Conservation (phyloP, 2,113 vertebrate genomes). For the Cinclus cinclus region DNA sequence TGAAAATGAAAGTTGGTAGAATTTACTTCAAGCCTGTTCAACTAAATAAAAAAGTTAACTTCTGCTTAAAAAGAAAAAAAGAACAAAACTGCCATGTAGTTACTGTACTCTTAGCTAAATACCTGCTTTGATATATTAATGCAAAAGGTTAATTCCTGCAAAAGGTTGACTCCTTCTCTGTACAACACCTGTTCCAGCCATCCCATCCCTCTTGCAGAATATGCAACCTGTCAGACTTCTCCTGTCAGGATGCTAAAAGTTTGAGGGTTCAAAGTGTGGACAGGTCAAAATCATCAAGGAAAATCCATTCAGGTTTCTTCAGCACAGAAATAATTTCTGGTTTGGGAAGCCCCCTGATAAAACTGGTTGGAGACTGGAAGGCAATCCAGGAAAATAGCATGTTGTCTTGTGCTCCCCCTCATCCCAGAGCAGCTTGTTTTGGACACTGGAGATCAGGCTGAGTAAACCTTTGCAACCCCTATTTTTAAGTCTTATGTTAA, state of each 20-base stretch:
- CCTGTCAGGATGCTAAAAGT: background rate
- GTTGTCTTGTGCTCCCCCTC: background rate
- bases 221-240: too few relatives aligned
- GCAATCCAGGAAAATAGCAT: background rate
- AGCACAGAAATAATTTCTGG: background rate
- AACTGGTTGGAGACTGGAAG: background rate
- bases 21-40: slow-evolving; percentile 10
- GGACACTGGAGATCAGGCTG: background rate
- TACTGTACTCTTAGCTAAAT: background rate
- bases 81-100: background rate
- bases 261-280: background rate
- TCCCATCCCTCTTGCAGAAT: background rate
- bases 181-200: background rate
- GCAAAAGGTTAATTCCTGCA: background rate
- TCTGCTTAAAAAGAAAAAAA: background rate
- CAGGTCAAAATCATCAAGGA: background rate
- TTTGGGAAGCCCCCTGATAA: background rate
- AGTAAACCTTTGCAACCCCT: background rate
- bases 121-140: background rate
- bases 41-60: slow-evolving; percentile 20
- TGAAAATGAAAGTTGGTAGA: slow-evolving; percentile 17
- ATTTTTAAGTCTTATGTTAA: background rate
- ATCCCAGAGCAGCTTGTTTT: background rate
- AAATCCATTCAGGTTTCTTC: background rate
- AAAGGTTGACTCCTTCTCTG: background rate